Base-by-base conservation (phyloP, 2,797 vertebrate species). In the Gymnothorax javanicus region DNA sequence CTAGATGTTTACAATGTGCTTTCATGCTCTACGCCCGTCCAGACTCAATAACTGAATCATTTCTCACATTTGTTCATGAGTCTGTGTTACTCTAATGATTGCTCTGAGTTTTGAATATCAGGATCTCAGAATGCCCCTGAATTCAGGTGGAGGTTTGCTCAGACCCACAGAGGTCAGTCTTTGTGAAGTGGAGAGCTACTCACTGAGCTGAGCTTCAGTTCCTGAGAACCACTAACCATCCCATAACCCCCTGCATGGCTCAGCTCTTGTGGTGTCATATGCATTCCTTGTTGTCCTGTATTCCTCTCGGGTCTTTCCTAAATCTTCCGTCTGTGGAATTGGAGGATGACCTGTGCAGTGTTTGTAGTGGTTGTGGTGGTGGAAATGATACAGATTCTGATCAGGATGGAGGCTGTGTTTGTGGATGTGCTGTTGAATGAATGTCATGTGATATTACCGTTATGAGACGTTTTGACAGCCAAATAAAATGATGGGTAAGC, bases 401-500 rank as follows among this genome's bases (percentile, higher is more conserved):
- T 93, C 93, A 92, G 94, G 94, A 94, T 93, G 92, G 90, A 90
- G 91, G 92, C 87, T 91, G 92, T 89, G 82, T 87, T 91, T 92
- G 91, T 85, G 87, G 91, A 91, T 91, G 90, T 91, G 85, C 94
- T 87, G 59, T 90, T 91, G 91, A 94, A 90, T 93, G 88, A 93
- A 93, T 81, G 86, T 92, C 88, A 91, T 91, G 90, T 91, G 90
- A 89, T 90, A 90, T 89, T 89, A 91, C 93, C 91, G 91, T 93
- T 93, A 91, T 94, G 91, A 88, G 88, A 93, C 93, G 93, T 95
- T 95, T 92, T 92, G 92, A 92, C 95, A 94, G 96, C 83, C 85
- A 94, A 77, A 96, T 96, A 95, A 96, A 96, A 93, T 83, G 93
- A 91, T 91, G 90, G 33, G 83, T 64, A 87, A 94, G 94, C 88